These are phyloP conservation scores for Dendrocincla tyrannina DNA, from an alignment of 2,797 vertebrate genomes.

Conservation along the genomic window DNA sequence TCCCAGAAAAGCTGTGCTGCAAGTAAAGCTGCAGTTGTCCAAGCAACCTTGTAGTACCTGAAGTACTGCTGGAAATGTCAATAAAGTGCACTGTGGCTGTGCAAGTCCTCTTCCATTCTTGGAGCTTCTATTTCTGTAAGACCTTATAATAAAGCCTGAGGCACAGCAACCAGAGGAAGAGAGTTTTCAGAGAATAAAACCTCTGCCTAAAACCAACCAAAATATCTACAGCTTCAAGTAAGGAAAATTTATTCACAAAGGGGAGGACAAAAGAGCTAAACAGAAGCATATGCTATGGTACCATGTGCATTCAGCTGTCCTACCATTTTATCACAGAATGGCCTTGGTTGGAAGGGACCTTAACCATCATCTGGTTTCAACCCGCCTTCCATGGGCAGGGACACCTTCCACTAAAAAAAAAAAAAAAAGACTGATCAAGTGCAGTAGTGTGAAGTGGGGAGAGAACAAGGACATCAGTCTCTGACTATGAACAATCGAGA, in stretches of 20 bases:
- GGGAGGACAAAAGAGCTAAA: neutral
- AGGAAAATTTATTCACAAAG: neutral
- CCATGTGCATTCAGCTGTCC: neutral
- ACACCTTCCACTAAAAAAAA: neutral
- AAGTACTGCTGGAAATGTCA: neutral
- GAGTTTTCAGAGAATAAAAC: neutral
- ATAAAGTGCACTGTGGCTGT: neutral
- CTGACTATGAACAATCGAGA: neutral
- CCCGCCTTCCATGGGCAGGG: neutral
- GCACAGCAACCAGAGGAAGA: neutral
- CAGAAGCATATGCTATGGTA: neutral
- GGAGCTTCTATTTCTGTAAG: neutral
- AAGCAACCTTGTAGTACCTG: neutral
- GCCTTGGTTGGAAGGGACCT: neutral
- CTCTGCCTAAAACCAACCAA: neutral
- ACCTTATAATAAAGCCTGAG: neutral
- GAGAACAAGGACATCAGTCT: neutral
- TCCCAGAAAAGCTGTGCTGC: neutral
- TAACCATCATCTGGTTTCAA: neutral
- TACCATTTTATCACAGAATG: neutral
- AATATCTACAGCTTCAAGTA: neutral
- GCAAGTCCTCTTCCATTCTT: neutral
- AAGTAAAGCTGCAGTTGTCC: neutral
- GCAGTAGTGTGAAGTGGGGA: neutral
- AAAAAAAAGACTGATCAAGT: neutral